These are phyloP conservation scores for Helicoverpa zea DNA, from an alignment of 1,140 invertebrate genomes.

Conservation along the genomic window DNA sequence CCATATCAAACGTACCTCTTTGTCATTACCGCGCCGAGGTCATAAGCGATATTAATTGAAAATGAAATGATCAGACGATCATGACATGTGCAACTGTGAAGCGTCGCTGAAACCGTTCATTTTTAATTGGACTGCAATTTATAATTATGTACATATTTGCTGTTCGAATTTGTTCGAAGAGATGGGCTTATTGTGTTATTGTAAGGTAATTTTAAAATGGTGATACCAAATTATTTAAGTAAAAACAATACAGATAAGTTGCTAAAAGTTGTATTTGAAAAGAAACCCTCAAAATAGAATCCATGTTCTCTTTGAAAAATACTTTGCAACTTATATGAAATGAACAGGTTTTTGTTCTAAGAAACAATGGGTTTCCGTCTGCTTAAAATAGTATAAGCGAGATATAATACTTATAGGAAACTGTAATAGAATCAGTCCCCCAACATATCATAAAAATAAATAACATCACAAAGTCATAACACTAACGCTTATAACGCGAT, in stretches of 20 bases:
- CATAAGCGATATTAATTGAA: conserved; percentile 39
- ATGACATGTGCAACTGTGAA: conserved; percentile 34
- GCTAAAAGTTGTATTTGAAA: too few relatives aligned
- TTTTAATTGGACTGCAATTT: conserved; percentile 6
- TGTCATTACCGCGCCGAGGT: neutral
- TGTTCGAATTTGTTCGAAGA: neutral
- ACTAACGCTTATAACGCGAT: neutral
- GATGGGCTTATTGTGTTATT: neutral
- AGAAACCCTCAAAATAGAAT: too few relatives aligned
- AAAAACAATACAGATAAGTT: too few relatives aligned
- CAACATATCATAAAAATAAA: neutral
- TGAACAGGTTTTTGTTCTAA: too few relatives aligned
- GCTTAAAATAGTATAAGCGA: too few relatives aligned
- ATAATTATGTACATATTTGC: neutral
- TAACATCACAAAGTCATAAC: conserved; percentile 1
- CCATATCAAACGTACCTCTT: neutral
- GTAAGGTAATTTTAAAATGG: neutral
- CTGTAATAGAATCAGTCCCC: neutral
- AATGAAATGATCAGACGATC: conserved; percentile 42
- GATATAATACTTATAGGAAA: too few relatives aligned
- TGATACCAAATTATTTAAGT: too few relatives aligned
- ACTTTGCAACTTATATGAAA: too few relatives aligned
- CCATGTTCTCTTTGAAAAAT: too few relatives aligned
- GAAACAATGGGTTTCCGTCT: too few relatives aligned
- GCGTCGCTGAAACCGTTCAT: conserved; percentile 25